Conservation (phyloP, 1,140 invertebrate genomes). For the Leptinotarsa lineolata region DNA sequence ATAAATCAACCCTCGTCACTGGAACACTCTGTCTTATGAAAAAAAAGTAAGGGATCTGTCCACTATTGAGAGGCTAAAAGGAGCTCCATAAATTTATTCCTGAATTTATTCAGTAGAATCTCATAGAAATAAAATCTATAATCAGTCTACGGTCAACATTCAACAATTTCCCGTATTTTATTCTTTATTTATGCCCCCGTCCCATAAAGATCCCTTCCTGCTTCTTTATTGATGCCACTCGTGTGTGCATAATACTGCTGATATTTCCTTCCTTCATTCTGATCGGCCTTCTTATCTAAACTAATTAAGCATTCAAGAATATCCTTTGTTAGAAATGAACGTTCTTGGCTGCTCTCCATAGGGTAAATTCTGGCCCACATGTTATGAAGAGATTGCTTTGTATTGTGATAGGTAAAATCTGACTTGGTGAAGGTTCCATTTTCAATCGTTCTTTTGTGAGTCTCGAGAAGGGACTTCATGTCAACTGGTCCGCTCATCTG, state of each 20-base stretch:
- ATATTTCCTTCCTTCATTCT: constrained; percentile 29
- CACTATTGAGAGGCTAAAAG: too few relatives aligned
- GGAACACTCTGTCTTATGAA: too few relatives aligned
- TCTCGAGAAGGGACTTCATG: neutral
- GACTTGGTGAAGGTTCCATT: constrained; percentile 7
- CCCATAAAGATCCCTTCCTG: neutral
- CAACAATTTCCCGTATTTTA: too few relatives aligned
- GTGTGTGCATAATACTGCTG: constrained; percentile 22
- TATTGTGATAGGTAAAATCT: constrained; percentile 32
- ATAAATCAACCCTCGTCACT: too few relatives aligned
- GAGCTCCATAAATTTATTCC: too few relatives aligned
- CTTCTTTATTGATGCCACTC: neutral
- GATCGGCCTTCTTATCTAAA: constrained; percentile 22
- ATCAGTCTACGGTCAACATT: too few relatives aligned
- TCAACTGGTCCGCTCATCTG: neutral
- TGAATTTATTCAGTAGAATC: too few relatives aligned
- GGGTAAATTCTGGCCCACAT: constrained; percentile 28
- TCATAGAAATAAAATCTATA: too few relatives aligned
- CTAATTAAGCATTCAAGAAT: constrained; percentile 23
- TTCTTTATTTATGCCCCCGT: too few relatives aligned
- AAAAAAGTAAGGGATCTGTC: too few relatives aligned
- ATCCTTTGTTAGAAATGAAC: constrained; percentile 3
- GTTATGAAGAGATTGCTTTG: constrained; percentile 27
- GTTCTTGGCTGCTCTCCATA: constrained; percentile 11
- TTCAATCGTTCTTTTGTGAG: neutral